Conservation (phyloP, 2,113 vertebrate species). For the Ceyx cyanopectus region DNA sequence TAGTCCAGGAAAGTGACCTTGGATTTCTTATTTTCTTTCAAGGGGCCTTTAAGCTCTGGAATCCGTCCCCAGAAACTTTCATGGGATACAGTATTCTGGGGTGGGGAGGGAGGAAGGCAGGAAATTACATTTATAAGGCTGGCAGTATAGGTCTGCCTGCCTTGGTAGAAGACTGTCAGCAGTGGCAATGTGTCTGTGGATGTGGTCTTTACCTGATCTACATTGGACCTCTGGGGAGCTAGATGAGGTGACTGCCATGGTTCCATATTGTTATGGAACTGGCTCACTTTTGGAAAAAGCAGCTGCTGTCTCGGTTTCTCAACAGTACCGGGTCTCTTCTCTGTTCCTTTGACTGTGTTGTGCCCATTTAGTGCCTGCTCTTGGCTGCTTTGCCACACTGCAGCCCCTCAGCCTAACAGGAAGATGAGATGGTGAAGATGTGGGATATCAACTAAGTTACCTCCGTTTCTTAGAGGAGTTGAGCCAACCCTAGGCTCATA, state of each 20-base stretch:
- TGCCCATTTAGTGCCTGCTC: not conserved
- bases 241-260: not conserved
- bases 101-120: no score
- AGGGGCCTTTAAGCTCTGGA: not conserved
- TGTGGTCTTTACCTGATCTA: not conserved
- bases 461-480: not conserved
- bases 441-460: not conserved
- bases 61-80: not conserved
- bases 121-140: not conserved
- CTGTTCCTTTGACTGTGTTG: not conserved
- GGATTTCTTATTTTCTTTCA: constrained; percentile 4
- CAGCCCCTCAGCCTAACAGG: not conserved
- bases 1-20: not conserved
- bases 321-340: not conserved
- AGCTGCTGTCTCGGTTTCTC: accelerated
- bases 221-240: not conserved
- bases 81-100: not conserved
- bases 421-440: not conserved
- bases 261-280: not conserved
- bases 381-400: not conserved
- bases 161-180: not conserved
- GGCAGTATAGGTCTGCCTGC: not conserved
- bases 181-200: not conserved
- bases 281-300: not conserved
- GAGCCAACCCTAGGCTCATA: not conserved